These are phyloP conservation scores for Anabas testudineus DNA, from an alignment of 2,797 vertebrate species.

Conservation along the genomic window DNA sequence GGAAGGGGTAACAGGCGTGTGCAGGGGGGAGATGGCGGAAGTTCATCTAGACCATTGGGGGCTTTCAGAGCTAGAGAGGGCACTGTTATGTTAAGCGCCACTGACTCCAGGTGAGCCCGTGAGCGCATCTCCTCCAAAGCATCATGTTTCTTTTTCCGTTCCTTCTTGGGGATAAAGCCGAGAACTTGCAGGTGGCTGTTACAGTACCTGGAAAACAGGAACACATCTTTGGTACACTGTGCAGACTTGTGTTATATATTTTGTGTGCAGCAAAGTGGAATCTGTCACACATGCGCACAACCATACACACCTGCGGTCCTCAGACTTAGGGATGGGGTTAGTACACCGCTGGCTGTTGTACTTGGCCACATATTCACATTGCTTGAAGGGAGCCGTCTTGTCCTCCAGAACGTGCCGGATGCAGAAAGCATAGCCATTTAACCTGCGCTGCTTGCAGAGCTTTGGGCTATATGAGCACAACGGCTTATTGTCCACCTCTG, in stretches of 20 bases:
- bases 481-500: constrained; percentile 99
- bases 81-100: constrained; percentile 97
- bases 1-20: constrained; percentile 90
- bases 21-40: constrained; percentile 94
- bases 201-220: constrained; percentile 91
- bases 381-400: constrained; percentile 99
- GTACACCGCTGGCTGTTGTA: constrained; percentile 99
- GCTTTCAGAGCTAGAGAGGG: constrained; percentile 95
- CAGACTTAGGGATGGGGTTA: constrained; percentile 99
- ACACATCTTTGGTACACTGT: constrained; percentile 16
- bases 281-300: constrained; percentile 1
- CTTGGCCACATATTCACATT: constrained; percentile 99
- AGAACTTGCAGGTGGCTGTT: constrained; percentile 99
- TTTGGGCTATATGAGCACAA: constrained; percentile 99
- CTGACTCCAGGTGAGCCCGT: constrained; percentile 93
- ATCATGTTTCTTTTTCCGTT: constrained; percentile 99
- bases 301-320: constrained; percentile 93
- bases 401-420: constrained; percentile 99
- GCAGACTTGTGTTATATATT: background rate
- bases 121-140: constrained; percentile 93
- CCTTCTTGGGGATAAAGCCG: constrained; percentile 99
- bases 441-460: constrained; percentile 99
- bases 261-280: constrained; percentile 2
- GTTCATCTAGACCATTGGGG: constrained; percentile 94
- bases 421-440: constrained; percentile 99